Conservation (phyloP, 2,113 vertebrate species). For the Cnemophilus loriae region DNA sequence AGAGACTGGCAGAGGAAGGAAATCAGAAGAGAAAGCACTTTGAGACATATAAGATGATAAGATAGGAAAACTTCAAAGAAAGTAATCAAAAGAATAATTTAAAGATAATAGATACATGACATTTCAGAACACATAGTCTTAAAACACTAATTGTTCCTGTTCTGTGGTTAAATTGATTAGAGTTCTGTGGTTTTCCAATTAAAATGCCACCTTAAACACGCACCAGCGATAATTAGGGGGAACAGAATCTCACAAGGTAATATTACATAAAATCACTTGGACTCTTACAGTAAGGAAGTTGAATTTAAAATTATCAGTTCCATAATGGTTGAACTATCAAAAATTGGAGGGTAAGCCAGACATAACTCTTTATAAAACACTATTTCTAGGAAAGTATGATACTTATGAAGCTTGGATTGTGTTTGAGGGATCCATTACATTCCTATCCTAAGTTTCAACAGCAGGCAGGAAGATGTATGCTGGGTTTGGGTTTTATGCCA, state of each 20-base stretch:
- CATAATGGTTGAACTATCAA: background rate
- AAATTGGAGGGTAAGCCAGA: background rate
- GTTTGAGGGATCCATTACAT: background rate
- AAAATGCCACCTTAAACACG: background rate
- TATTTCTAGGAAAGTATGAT: background rate
- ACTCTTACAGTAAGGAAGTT: background rate
- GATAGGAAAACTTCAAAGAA: constrained; percentile 26
- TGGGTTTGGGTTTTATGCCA: background rate
- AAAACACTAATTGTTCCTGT: background rate
- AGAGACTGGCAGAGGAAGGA: background rate
- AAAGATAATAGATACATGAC: background rate
- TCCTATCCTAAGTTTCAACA: background rate
- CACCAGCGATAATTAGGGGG: background rate
- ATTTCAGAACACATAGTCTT: background rate
- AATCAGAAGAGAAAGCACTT: background rate
- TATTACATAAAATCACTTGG: background rate
- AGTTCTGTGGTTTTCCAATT: background rate
- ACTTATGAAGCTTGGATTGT: background rate
- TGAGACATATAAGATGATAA: background rate
- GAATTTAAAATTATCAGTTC: background rate
- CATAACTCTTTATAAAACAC: background rate
- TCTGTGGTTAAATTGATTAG: background rate
- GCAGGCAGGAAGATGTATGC: background rate
- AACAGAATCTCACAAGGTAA: background rate
- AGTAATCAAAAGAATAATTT: constrained; percentile 9